These are phyloP conservation scores for Philhelius pedissequus DNA, from an alignment of 2,888 invertebrate species.

Conservation along the genomic window DNA sequence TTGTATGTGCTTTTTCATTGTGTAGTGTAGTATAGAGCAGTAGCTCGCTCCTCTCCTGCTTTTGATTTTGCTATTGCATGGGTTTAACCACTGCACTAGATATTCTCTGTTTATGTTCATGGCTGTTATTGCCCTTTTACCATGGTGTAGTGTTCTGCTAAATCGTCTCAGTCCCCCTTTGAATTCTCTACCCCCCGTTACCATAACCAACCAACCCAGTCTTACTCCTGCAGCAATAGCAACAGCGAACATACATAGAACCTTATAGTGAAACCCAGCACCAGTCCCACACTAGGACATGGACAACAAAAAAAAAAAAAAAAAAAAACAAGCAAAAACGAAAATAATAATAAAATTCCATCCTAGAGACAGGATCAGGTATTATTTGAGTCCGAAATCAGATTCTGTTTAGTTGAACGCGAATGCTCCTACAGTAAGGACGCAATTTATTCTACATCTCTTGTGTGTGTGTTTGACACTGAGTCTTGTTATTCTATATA, in stretches of 20 bases:
- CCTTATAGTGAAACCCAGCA: slow-evolving; percentile 31
- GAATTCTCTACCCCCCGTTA: background rate
- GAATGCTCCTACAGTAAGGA: slow-evolving; percentile 78
- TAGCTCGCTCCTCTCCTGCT: slow-evolving; percentile 16
- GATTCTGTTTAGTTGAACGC: slow-evolving; percentile 76
- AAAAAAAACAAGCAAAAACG: slow-evolving; percentile 38
- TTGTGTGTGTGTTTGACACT: slow-evolving; percentile 38
- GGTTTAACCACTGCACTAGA: slow-evolving; percentile 59
- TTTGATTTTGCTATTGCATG: slow-evolving; percentile 36
- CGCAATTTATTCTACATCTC: slow-evolving; percentile 70
- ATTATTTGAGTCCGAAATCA: slow-evolving; percentile 66
- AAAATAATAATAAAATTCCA: slow-evolving; percentile 68
- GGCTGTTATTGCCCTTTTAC: slow-evolving; percentile 66
- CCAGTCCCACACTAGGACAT: slow-evolving; percentile 10
- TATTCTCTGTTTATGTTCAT: slow-evolving; percentile 66
- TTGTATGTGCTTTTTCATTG: slow-evolving; percentile 35
- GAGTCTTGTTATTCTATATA: slow-evolving; percentile 42
- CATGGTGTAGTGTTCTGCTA: slow-evolving; percentile 50
- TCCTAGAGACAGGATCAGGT: slow-evolving; percentile 69
- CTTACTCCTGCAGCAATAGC: slow-evolving; percentile 67
- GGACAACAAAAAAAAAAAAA: background rate
- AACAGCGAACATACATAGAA: slow-evolving; percentile 60
- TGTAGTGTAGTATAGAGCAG: slow-evolving; percentile 16
- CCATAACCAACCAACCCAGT: slow-evolving; percentile 41
- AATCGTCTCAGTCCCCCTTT: slow-evolving; percentile 11